Base-by-base conservation (phyloP, 2,888 invertebrate species). In the Glyphotaelius pellucidus region DNA sequence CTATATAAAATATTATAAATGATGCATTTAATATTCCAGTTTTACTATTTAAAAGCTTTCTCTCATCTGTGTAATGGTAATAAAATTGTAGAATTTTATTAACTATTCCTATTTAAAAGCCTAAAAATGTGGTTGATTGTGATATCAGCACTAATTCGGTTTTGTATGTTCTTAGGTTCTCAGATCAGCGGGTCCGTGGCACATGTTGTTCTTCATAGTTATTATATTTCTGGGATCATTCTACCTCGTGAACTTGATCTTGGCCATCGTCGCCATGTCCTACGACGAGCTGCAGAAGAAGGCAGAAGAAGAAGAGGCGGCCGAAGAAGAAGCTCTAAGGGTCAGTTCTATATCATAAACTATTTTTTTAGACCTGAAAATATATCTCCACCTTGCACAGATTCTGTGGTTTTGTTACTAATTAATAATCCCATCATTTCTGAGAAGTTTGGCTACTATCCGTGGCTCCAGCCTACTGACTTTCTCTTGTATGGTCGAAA, bases 261-360 rank as follows among this genome's bases (percentile, higher is more conserved):
- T 99, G 97, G 99, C 99, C 95, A 99, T 99, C 96, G 99, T 99
- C 96, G 99, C 99, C 94, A 99, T 99, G 99, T 99, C 99, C 90
- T 99, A 99, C 96, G 99, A 99, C 95, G 99, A 99, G 96, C 97
- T 99, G 95, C 99, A 99, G 96, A 99, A 99, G 97, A 99, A 99
- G 96, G 99, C 99, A 91, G 98, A 98, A 95, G 99, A 99, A 95
- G 99, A 99, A 95, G 99, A 99, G 95, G 98, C 98, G 93, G 99
- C 98, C 85, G 99, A 99, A 95, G 99, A 99, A 95, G 98, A 99
- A 96, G 98, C 98, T 92, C 97, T 98, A 94, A 97, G 98, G 96
- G 98, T 98, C 96, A 96, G 95, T 94, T 47, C 2, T 19, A 25
- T 19, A 38, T 85, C n/a, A 83, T 80, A 1, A 67, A 19, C 19